A percentile compares a stretch with the other conserved stretches of the same genome.
Conservation (phyloP, 2,888 invertebrate species). For the Tanypteryx hageni region DNA sequence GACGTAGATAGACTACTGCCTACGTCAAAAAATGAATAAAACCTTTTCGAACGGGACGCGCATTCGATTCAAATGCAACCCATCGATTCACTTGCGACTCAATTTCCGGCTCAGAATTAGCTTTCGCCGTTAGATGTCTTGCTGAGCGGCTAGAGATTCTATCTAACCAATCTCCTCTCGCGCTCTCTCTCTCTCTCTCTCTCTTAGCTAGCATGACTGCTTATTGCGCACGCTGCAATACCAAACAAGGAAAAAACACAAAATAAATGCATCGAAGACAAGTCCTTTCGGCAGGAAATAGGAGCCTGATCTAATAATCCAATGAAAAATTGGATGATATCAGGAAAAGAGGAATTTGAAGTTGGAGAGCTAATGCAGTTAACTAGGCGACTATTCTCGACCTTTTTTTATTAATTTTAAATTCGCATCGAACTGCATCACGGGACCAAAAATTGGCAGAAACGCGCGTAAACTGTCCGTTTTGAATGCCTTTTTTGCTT, state of each 20-base stretch:
- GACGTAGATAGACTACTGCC: background rate
- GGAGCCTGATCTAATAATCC: background rate
- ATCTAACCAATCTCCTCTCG: no score
- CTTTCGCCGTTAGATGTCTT: constrained; percentile 57
- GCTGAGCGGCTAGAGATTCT: background rate
- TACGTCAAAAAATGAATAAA: background rate
- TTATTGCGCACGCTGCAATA: background rate
- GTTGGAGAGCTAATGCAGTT: no score
- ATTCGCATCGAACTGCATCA: no score
- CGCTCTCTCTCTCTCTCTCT: background rate
- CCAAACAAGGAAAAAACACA: background rate
- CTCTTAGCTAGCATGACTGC: background rate
- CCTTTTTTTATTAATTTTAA: no score
- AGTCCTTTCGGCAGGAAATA: background rate
- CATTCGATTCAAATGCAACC: constrained; percentile 48
- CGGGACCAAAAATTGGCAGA: no score
- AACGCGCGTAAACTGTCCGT: no score
- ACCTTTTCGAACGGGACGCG: constrained; percentile 19
- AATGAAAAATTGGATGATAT: background rate
- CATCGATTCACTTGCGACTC: constrained; percentile 60
- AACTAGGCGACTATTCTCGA: no score
- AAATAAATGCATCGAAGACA: background rate
- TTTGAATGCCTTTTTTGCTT: no score
- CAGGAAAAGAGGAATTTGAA: background rate
- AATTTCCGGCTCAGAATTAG: constrained; percentile 63